Base-by-base conservation (phyloP, 1,140 invertebrate genomes). In the Bombus pascuorum region DNA sequence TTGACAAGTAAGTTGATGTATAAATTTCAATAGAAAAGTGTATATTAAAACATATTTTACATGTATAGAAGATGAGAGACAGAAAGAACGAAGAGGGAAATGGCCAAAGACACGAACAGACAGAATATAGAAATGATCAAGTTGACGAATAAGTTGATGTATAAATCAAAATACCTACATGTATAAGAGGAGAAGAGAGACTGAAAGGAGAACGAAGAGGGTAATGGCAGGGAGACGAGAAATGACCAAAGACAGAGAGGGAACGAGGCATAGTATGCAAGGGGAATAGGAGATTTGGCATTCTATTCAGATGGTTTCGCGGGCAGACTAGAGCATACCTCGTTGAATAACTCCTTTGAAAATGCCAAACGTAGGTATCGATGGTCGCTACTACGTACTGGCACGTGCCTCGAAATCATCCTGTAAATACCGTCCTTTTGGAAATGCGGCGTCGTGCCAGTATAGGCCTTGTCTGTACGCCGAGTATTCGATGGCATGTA, bases 381-480 rank as follows among this genome's bases (percentile, higher is more conserved):
- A 87, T 86, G 83, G 32, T 77, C 86, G 82, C 82, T 74, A 85
- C 85, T 87, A 83, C 68, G 78, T 84, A 84, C 59, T 37, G 78
- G 86, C 91, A 91, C 91, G 91, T 92, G 89, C 73, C 87, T 86
- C 85, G 74, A 89, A 89, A 88, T 92, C 89, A 90, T 92, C 86
- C 84, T 86, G 74, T 86, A 90, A 88, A 93, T 93, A 88, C 91
- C 90, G 77, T 85, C 87, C 83, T 87, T 81, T 85, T 75, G 79
- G 70, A 81, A 84, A 89, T 84, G 77, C 81, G 81, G 66, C 81
- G 66, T 59, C 81, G 62, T 73, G 73, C 86, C 79, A 82, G 22
- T 47, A 12, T 39, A 73, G 53, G 39, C 68, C 53, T 65, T 59
- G 57, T 79, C 66, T 53, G 34, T 65, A 65, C 78, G 77, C 68